A percentile compares a stretch with the other conserved stretches of the same genome.
phyloP scores from a whole-genome alignment of 2,888 invertebrate species.

The Conomelus anceps region DNA sequence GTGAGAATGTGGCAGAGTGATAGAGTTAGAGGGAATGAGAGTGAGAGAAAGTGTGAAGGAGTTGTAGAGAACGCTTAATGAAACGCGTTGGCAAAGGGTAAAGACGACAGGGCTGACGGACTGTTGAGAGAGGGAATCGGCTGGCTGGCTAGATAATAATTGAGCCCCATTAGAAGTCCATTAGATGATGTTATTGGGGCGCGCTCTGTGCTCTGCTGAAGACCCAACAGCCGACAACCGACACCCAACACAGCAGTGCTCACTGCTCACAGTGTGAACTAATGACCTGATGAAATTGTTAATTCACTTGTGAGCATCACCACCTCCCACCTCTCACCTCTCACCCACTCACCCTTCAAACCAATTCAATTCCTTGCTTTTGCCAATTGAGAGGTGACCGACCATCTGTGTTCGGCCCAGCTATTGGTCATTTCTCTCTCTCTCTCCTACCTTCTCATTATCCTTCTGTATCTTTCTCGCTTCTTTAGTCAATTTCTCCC shows the following conservation, averaged over 20 bases:
- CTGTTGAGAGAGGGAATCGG: not conserved
- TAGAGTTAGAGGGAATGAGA: too few species aligned
- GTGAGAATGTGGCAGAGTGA: too few species aligned
- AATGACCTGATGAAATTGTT: constrained; percentile 12
- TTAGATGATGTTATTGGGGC: constrained; percentile 4
- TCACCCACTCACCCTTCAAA: constrained; percentile 16
- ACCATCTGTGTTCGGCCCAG: not conserved
- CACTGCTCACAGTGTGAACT: not conserved
- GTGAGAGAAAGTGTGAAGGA: not conserved
- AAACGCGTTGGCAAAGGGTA: not conserved
- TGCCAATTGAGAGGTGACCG: not conserved
- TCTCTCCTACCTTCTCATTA: not conserved
- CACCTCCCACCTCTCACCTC: constrained; percentile 9
- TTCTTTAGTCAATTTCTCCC: not conserved
- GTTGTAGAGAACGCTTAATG: not conserved
- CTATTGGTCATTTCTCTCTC: not conserved
- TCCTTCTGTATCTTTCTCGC: not conserved
- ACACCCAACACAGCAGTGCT: not conserved
- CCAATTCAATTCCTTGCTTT: not conserved
- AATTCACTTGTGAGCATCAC: constrained; percentile 1
- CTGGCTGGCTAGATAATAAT: not conserved
- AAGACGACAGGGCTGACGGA: not conserved
- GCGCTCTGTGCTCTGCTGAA: too few species aligned
- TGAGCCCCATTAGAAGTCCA: constrained; percentile 10
- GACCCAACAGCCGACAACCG: not conserved